Percentiles rank a stretch among this genome's conserved stretches.
Evolutionary conservation across 1,140 invertebrate species (phyloP).

Genomic region (Ladona fulva): DNA sequence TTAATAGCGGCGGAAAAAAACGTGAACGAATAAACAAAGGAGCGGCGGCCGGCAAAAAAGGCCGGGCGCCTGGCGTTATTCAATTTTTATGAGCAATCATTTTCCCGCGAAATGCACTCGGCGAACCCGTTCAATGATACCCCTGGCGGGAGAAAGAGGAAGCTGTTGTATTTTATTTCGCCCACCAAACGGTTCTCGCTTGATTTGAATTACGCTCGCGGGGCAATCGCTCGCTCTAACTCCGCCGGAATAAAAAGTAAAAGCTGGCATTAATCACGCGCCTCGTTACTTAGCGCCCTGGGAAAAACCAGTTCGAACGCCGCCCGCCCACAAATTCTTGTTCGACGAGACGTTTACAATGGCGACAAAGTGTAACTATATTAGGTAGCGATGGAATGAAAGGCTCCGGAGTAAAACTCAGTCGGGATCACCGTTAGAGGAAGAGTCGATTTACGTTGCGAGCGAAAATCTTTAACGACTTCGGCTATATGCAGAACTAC

Average conservation of each 20-base stretch:
- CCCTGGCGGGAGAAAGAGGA: not conserved
- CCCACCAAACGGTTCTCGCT: not conserved
- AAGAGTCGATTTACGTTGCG: too few relatives aligned
- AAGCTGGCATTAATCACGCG: too few relatives aligned
- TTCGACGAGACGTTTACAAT: too few relatives aligned
- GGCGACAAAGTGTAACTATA: too few relatives aligned
- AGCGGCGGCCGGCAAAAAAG: not conserved
- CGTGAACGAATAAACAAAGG: not conserved
- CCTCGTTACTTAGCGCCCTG: too few relatives aligned
- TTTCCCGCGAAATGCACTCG: not conserved
- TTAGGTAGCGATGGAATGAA: too few relatives aligned
- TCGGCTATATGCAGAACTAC: too few relatives aligned
- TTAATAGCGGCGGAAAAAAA: not conserved
- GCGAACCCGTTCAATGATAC: not conserved
- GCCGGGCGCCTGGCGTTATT: not conserved
- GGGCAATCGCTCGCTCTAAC: not conserved
- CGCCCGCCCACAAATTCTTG: too few relatives aligned
- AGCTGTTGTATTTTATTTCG: not conserved
- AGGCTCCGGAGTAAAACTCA: too few relatives aligned
- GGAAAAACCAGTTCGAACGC: too few relatives aligned
- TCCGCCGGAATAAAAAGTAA: not conserved
- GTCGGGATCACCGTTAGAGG: too few relatives aligned
- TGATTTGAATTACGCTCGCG: not conserved
- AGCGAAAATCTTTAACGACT: too few relatives aligned
- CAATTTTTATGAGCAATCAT: conserved; percentile 6